These are phyloP conservation scores for Bhutanitis thaidina DNA, from an alignment of 2,888 invertebrate genomes.

Conservation along the genomic window DNA sequence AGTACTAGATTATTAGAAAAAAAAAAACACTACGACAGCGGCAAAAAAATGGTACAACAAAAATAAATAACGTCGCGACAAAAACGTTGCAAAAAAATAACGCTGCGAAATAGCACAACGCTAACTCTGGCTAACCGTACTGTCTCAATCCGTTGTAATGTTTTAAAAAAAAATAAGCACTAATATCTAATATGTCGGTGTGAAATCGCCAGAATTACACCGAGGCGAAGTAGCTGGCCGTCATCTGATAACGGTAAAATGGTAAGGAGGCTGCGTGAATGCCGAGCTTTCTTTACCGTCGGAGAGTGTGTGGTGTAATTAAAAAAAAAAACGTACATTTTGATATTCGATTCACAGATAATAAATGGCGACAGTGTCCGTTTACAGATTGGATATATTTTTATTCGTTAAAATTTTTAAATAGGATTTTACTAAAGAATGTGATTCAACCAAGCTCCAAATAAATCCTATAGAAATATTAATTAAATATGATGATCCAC, in stretches of 20 bases:
- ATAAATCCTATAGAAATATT: no score
- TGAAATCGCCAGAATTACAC: slow-evolving; percentile 61
- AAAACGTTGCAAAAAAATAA: slow-evolving; percentile 5
- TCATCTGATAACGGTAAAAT: slow-evolving; percentile 64
- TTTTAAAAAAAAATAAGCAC: slow-evolving; percentile 31
- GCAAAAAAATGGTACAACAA: no score
- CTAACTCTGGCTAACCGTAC: slow-evolving; percentile 17
- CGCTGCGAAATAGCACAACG: slow-evolving; percentile 6
- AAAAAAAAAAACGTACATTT: slow-evolving; percentile 3
- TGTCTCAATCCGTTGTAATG: slow-evolving; percentile 30
- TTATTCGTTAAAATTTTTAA: no score
- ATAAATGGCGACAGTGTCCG: neutral
- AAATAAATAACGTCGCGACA: neutral
- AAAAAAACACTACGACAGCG: no score
- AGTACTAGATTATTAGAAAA: no score
- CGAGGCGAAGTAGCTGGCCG: slow-evolving; percentile 33
- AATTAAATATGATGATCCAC: no score
- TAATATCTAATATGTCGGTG: slow-evolving; percentile 56
- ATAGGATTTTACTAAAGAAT: no score
- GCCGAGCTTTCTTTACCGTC: slow-evolving; percentile 12
- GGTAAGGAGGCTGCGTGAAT: slow-evolving; percentile 35
- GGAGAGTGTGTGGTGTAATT: slow-evolving; percentile 11
- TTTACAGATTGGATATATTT: no score
- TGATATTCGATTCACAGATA: slow-evolving; percentile 1
- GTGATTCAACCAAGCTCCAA: no score